Base-by-base conservation (phyloP, 53 echinoderm and acorn worm species). In the Arbacia lixula region DNA sequence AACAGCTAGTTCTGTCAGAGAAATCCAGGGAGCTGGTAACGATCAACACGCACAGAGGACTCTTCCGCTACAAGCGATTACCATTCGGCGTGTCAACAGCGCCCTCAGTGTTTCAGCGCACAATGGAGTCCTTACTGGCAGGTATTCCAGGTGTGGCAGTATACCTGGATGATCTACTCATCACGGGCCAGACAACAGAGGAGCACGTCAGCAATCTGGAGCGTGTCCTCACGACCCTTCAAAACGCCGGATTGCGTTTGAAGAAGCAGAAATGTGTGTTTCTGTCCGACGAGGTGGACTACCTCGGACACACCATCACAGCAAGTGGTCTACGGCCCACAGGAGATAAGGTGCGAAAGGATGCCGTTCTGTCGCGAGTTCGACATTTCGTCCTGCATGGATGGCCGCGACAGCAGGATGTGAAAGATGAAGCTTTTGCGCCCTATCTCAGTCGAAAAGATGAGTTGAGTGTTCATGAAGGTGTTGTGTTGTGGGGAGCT, bases 71-170 rank as follows among this genome's bases (percentile, higher is more conserved):
- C 39, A 83, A 52, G 0, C 32, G 88, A 38, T 58, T 83, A 72
- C 88, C 88, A 21, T 88, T 84, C 43, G 84, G 88, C 4, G 71
- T 88, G 31, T 86, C 88, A 1, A 61, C 84, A 25, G 84, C 84
- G 41, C 76, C 74, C 5, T 72, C 84, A 16, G 83, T 88, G 1
- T 88, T 88, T 57, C 88, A 88, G 64, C 12, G 84, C 36, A 74
- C 88, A 26, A 84, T 84, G 46, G 88, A 84, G 46, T 84, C 72
- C 52, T 51, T 88, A 11, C 32, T 88, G 25, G 84, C 84, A 25
- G 84, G 66, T 26, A 72, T 84, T 36, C 88, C 88, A 14, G 46
- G 83, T 3, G 88, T 69, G 28, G 88, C 55, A 19, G 88, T 68
- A 30, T 84, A 84, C 29, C 72, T 88, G 29, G 76, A 72, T 56